phyloP scores from a whole-genome alignment of 2,113 vertebrate species.

The Axis porcinus region DNA sequence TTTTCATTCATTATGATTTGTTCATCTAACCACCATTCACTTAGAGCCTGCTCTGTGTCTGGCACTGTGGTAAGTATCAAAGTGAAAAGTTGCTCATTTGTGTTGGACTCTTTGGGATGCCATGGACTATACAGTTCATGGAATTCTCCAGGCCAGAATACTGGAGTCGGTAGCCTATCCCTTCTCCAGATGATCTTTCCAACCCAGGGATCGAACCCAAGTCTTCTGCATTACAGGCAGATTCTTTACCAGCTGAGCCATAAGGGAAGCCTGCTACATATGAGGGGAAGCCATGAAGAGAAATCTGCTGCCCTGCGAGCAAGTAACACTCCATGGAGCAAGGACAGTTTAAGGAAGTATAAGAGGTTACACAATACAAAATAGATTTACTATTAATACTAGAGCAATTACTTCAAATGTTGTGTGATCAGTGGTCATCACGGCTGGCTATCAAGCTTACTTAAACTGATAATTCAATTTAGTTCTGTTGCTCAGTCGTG shows the following conservation, averaged over 20 bases:
- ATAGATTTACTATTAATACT: background rate
- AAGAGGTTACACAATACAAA: background rate
- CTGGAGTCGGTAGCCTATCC: background rate
- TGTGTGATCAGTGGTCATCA: background rate
- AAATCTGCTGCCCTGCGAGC: background rate
- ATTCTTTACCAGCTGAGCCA: background rate
- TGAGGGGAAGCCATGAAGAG: background rate
- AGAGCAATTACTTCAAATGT: background rate
- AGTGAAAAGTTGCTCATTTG: background rate
- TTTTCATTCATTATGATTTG: background rate
- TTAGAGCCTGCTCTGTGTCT: background rate
- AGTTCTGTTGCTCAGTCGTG: no score
- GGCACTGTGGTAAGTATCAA: background rate
- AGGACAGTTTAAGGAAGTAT: background rate
- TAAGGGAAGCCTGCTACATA: background rate
- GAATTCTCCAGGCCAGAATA: background rate
- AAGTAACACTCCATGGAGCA: background rate
- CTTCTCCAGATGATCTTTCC: background rate
- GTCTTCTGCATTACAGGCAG: accelerated
- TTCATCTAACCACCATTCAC: background rate
- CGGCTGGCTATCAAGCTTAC: background rate
- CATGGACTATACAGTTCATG: background rate
- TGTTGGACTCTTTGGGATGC: background rate
- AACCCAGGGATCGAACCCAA: accelerated
- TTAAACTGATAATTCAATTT: background rate